A percentile compares a stretch with the other conserved stretches of the same genome.
Conservation (phyloP, 1,140 invertebrate species). For the Plodia interpunctella region DNA sequence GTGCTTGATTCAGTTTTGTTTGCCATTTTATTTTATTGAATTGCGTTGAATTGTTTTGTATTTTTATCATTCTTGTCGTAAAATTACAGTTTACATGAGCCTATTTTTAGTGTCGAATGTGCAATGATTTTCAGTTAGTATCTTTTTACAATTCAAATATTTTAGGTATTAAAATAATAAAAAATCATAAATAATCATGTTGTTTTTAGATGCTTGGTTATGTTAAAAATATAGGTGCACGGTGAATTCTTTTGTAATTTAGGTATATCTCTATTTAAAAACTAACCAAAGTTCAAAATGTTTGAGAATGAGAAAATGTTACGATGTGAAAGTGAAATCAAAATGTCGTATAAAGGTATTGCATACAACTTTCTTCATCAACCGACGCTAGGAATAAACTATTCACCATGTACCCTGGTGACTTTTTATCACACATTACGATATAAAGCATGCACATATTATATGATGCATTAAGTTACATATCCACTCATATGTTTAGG, state of each 20-base stretch:
- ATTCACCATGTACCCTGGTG: background rate
- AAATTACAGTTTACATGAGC: too few species aligned
- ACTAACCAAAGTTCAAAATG: too few species aligned
- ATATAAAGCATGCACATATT: constrained; percentile 14
- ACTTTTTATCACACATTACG: background rate
- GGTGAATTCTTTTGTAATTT: too few species aligned
- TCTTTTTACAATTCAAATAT: too few species aligned
- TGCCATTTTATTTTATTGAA: background rate
- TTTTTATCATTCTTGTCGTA: background rate
- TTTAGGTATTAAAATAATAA: too few species aligned
- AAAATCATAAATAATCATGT: too few species aligned
- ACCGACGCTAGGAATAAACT: background rate
- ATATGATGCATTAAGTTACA: background rate
- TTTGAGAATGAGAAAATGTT: too few species aligned
- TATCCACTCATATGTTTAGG: background rate
- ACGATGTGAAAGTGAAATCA: constrained; percentile 5
- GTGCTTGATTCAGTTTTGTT: background rate
- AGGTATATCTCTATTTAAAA: too few species aligned
- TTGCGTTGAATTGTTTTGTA: background rate
- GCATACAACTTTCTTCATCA: background rate
- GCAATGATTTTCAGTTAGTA: too few species aligned
- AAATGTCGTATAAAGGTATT: constrained; percentile 7
- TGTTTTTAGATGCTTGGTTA: too few species aligned
- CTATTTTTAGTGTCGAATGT: too few species aligned
- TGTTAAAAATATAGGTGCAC: too few species aligned